These are phyloP conservation scores for Phorcus lineatus DNA, from an alignment of 2,888 invertebrate genomes.

Conservation along the genomic window DNA sequence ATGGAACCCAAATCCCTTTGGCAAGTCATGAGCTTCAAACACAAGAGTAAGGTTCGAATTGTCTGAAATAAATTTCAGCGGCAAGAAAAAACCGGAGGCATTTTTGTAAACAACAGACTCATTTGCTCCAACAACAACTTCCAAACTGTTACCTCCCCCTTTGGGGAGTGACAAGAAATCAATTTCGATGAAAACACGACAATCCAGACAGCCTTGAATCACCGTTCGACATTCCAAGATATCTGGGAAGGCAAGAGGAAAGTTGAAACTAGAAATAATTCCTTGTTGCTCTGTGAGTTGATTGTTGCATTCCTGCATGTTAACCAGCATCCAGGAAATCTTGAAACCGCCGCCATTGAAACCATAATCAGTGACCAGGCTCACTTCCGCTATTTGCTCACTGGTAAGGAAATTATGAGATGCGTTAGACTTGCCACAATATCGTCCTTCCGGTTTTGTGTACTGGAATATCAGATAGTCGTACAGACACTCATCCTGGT, in stretches of 20 bases:
- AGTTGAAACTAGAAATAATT: slow-evolving; percentile 82
- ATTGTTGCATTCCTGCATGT: slow-evolving; percentile 30
- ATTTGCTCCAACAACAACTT: background rate
- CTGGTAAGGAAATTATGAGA: slow-evolving; percentile 32
- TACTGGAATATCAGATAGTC: slow-evolving; percentile 43
- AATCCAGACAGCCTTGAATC: slow-evolving; percentile 82
- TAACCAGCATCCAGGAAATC: slow-evolving; percentile 38
- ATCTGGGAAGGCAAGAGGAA: slow-evolving; percentile 84
- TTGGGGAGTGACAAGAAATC: slow-evolving; percentile 21
- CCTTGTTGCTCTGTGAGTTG: slow-evolving; percentile 74
- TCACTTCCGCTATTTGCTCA: slow-evolving; percentile 30
- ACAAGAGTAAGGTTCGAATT: background rate
- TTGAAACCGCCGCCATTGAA: slow-evolving; percentile 41
- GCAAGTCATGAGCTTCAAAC: background rate
- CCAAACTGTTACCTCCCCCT: background rate
- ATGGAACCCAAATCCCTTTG: background rate
- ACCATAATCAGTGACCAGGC: slow-evolving; percentile 45
- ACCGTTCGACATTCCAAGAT: slow-evolving; percentile 84
- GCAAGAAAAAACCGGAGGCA: background rate
- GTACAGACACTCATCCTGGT: slow-evolving; percentile 50
- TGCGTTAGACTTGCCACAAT: slow-evolving; percentile 36
- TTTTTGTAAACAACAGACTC: background rate
- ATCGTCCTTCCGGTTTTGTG: slow-evolving; percentile 4
- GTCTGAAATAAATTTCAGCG: background rate
- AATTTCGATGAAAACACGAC: slow-evolving; percentile 78